A percentile compares a stretch with the other conserved stretches of the same genome.
phyloP scores from a whole-genome alignment of 2,797 vertebrate genomes.

The Forpus xanthops region DNA sequence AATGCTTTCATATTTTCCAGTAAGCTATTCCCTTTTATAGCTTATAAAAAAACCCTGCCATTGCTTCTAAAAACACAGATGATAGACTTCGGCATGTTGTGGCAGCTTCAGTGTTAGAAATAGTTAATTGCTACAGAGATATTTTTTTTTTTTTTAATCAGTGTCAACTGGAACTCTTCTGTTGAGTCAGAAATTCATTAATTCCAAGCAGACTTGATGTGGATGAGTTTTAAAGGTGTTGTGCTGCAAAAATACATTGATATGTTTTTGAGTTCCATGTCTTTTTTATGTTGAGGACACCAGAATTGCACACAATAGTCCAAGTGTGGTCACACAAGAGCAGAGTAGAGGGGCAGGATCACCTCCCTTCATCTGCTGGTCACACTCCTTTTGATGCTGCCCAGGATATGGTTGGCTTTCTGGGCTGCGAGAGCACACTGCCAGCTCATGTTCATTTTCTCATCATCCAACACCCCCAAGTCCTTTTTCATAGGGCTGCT shows the following conservation, averaged over 20 bases:
- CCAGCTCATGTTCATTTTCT: no score
- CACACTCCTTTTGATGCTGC: no score
- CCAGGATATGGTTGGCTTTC: no score
- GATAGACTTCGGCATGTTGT: not conserved
- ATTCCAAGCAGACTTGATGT: not conserved
- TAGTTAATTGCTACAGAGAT: not conserved
- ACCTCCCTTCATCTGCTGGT: no score
- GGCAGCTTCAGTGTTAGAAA: not conserved
- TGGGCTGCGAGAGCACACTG: no score
- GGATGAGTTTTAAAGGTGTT: not conserved
- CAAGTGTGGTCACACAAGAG: no score
- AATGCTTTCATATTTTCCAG: slow-evolving; percentile 64
- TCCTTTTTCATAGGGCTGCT: no score
- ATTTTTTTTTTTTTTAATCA: not conserved
- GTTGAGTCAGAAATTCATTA: not conserved
- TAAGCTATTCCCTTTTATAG: slow-evolving; percentile 11
- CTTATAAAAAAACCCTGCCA: not conserved
- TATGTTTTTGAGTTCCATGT: no score
- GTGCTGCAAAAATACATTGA: not conserved
- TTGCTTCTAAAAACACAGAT: not conserved
- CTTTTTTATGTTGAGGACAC: no score
- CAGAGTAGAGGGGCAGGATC: no score
- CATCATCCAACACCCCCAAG: no score
- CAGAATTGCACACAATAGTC: no score
- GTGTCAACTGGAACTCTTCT: not conserved